These are phyloP conservation scores for Drosophila macrothrix DNA, from an alignment of 2,888 invertebrate species.

Conservation along the genomic window DNA sequence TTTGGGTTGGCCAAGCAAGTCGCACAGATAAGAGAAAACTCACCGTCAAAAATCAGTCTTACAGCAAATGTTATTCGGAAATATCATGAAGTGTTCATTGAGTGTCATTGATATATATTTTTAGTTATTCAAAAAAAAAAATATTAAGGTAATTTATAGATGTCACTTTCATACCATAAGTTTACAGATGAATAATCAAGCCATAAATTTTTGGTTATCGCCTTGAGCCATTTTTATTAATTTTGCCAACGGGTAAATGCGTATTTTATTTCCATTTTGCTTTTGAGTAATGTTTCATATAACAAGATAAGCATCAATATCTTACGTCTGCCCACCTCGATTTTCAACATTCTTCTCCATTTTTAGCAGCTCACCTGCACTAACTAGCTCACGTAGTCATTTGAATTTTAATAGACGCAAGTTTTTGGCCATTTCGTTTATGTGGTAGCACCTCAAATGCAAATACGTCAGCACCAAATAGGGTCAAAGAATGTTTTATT, in stretches of 20 bases:
- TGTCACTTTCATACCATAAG: slow-evolving; percentile 18
- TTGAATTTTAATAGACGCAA: slow-evolving; percentile 33
- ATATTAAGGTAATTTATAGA: not conserved
- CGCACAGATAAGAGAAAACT: slow-evolving; percentile 32
- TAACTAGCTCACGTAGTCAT: slow-evolving; percentile 36
- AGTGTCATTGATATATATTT: slow-evolving; percentile 10
- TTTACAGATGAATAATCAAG: slow-evolving; percentile 7
- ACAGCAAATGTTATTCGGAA: not conserved
- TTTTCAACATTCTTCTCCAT: slow-evolving; percentile 10
- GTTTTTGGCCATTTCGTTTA: slow-evolving; percentile 38
- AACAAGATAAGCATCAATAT: slow-evolving; percentile 54
- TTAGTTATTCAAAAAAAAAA: not conserved
- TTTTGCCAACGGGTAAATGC: slow-evolving; percentile 19
- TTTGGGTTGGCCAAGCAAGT: slow-evolving; percentile 7
- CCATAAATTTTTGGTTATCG: slow-evolving; percentile 4
- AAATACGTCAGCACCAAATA: slow-evolving; percentile 56
- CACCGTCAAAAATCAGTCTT: slow-evolving; percentile 10
- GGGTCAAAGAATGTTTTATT: slow-evolving; percentile 41
- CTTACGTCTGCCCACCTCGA: slow-evolving; percentile 5
- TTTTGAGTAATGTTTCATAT: slow-evolving; percentile 45
- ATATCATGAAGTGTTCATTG: not conserved
- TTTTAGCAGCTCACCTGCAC: slow-evolving; percentile 22
- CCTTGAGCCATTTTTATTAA: slow-evolving; percentile 16
- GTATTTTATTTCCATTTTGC: slow-evolving; percentile 48
- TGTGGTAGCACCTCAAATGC: slow-evolving; percentile 57